Evolutionary conservation across 2,888 invertebrate species (phyloP), one percentile per base, ranked within the genome.

Genomic region (Athripsodes cinereus): DNA sequence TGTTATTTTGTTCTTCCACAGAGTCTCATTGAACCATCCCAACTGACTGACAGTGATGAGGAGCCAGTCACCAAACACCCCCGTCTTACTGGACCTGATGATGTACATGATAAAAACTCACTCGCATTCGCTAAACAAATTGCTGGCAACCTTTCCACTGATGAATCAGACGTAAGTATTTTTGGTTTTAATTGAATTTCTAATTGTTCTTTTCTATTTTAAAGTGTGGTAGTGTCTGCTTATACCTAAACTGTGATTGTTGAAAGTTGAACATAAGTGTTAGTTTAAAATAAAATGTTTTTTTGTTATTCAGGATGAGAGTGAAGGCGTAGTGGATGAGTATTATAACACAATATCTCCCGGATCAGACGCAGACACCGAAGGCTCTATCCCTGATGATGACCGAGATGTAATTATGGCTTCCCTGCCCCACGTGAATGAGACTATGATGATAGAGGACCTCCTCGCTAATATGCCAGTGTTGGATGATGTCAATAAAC

Each of bases 21-120:
- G 59, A 52, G 55, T 48, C 47, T 53, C 18, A 44, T 57, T 11
- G 35, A 57, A 16, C 57, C 52, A 0, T 53, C 48, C 18, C n/a
- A 31, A 35, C 47, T 53, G 53, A 83, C 83, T 60, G 85, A 87
- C 70, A 85, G 85, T 68, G 87, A 88, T 81, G 87, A 87, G 73
- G 89, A 88, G 69, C 89, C 90, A 52, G 85, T 84, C 55, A 77
- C 83, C 63, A 90, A 90, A 70, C 85, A 86, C 68, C 88, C 87
- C n/a, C 76, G 88, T 58, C 77, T 88, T 61, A 74, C 75, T 62
- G 67, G 67, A 57, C 66, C 65, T 22, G 64, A 64, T 57, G 64
- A 57, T 62, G 63, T 65, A 54, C 51, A 40, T 22, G 49, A 56
- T 53, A 62, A 52, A 55, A 57, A 40, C 53, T 58, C 44, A 53